These are phyloP conservation scores for Hetaerina americana DNA, from an alignment of 1,140 invertebrate genomes.

Conservation along the genomic window DNA sequence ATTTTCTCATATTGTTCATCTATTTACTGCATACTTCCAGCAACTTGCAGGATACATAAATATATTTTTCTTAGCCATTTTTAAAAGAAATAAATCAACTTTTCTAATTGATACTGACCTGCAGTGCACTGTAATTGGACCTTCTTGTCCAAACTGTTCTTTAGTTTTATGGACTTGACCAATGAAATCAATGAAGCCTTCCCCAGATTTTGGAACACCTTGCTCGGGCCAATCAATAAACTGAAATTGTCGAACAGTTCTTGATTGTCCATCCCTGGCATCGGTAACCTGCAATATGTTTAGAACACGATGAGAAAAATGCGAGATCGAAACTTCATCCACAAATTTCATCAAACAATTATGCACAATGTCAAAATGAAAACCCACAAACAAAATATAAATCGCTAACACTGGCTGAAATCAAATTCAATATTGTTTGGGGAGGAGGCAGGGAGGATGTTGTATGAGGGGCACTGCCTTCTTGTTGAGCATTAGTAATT, in stretches of 20 bases:
- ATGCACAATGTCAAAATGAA: too few relatives aligned
- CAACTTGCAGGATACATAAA: background rate
- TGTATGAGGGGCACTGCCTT: too few relatives aligned
- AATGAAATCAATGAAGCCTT: constrained; percentile 96
- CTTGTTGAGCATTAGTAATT: too few relatives aligned
- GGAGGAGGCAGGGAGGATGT: too few relatives aligned
- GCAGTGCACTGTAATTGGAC: constrained; percentile 98
- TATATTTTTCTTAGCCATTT: background rate
- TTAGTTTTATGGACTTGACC: constrained; percentile 99
- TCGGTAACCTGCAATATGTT: constrained; percentile 59
- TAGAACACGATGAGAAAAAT: too few relatives aligned
- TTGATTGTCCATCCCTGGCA: constrained; percentile 83
- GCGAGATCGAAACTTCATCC: too few relatives aligned
- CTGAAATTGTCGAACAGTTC: constrained; percentile 96
- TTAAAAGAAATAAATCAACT: constrained; percentile 12
- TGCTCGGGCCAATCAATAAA: constrained; percentile 99
- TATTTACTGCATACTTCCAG: background rate
- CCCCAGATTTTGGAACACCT: constrained; percentile 92
- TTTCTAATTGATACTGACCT: constrained; percentile 45
- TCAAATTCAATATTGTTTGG: too few relatives aligned
- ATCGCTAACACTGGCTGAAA: too few relatives aligned
- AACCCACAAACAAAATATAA: too few relatives aligned
- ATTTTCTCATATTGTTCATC: background rate
- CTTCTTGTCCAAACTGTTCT: constrained; percentile 98
- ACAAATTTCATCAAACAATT: too few relatives aligned